phyloP scores from a whole-genome alignment of 2,113 vertebrate genomes.

The Regulus satrapa region DNA sequence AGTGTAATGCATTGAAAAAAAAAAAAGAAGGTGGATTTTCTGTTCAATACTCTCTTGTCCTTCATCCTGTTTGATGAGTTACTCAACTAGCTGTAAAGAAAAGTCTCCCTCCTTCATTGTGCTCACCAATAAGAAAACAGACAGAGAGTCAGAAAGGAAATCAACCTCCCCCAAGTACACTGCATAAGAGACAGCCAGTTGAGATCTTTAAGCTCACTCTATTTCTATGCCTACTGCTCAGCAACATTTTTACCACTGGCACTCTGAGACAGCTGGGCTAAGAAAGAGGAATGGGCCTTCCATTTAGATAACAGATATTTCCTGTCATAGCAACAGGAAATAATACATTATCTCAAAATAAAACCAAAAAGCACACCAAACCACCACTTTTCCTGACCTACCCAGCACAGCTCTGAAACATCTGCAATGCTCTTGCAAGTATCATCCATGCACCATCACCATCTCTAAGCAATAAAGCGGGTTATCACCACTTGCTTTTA shows the following conservation, averaged over 20 bases:
- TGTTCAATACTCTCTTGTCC: not conserved
- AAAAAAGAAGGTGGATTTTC: not conserved
- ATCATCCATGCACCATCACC: not conserved
- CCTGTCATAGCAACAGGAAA: not conserved
- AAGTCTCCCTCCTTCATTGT: not conserved
- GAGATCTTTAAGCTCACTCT: not conserved
- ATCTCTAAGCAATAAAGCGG: not conserved
- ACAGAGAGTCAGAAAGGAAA: not conserved
- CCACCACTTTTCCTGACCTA: not conserved
- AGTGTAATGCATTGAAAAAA: not conserved
- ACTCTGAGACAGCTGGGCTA: not conserved
- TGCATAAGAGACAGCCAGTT: not conserved
- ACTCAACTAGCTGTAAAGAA: not conserved
- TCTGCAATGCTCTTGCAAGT: accelerated
- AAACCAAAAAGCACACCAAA: not conserved
- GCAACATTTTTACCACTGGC: not conserved
- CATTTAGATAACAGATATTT: not conserved
- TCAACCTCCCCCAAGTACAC: not conserved
- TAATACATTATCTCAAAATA: not conserved
- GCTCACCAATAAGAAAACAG: not conserved
- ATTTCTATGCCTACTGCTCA: not conserved
- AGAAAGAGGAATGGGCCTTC: not conserved
- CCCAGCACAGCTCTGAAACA: not conserved
- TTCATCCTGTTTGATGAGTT: not conserved
- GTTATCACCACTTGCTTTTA: not conserved